Base-by-base conservation (phyloP, 2,113 vertebrate genomes). In the Aix galericulata region DNA sequence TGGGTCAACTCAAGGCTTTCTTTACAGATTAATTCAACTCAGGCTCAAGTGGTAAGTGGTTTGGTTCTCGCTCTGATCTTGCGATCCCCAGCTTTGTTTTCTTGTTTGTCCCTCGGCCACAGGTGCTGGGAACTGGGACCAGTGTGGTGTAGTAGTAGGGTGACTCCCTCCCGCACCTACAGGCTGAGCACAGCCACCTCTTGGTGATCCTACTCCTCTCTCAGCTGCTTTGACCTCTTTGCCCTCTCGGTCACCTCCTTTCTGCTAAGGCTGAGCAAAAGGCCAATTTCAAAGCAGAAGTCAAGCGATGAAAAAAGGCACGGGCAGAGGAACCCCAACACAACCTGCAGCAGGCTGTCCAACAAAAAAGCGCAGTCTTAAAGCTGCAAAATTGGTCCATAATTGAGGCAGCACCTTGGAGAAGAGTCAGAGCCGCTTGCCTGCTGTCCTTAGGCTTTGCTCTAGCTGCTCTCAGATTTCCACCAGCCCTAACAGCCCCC, bases 1-100 rank as follows among this genome's bases (percentile, higher is more conserved):
- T 58, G 23, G 31, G n/a, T 68, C 46, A 95, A 74, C 81, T 94
- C 78, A 92, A 95, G 69, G 80, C 86, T 71, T 92, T 93, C 92
- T 77, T 85, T 60, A 75, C 48, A 84, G 88, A 93, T 92, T 62
- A 75, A 92, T 53, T 52, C 46, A 40, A 62, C 79, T 86, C 78
- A 75, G 84, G 46, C 86, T 80, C 76, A 82, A 92, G 69, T 73
- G 83, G 82, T 78, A 82, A 92, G 69, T 73, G 83, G 82, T 81
- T 96, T 86, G 95, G 76, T 80, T 93, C 76, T 73, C 95, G 74
- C 79, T 66, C 59, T 36, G 64, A 88, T 79, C 58, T 91, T 82
- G 89, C 91, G 78, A 92, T 6, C 59, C 46, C 23, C 27, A 50
- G 86, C 32, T 84, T 81, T 91, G 75, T 81, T 93, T 80, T 89